Evolutionary conservation across 1,140 invertebrate species (phyloP).

Genomic region (Drosophila hydei): DNA sequence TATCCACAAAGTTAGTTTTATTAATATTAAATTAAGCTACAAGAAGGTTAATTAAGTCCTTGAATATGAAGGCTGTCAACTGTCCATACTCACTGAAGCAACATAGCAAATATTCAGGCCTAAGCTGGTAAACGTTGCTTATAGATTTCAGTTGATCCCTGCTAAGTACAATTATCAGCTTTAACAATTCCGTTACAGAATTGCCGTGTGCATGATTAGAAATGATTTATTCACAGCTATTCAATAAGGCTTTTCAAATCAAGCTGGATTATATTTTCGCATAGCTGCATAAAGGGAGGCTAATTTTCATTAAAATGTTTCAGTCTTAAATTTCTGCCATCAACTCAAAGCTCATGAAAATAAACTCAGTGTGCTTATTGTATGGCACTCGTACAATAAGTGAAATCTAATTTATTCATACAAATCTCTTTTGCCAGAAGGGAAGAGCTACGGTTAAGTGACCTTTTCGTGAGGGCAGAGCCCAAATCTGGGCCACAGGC

Average conservation of each 20-base stretch:
- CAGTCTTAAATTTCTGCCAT: neutral
- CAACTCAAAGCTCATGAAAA: slow-evolving; percentile 17
- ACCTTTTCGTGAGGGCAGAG: slow-evolving; percentile 50
- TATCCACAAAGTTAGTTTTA: too few relatives aligned
- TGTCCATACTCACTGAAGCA: too few relatives aligned
- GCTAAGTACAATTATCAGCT: too few relatives aligned
- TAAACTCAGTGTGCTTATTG: slow-evolving; percentile 16
- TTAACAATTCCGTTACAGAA: too few relatives aligned
- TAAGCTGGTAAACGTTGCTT: neutral
- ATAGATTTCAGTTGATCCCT: neutral
- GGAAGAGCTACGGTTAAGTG: slow-evolving; percentile 49
- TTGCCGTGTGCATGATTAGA: too few relatives aligned
- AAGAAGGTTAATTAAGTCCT: too few relatives aligned
- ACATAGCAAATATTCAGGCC: neutral
- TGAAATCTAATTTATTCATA: slow-evolving; percentile 72
- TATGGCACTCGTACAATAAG: slow-evolving; percentile 39
- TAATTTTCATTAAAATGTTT: neutral
- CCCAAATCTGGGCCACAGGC: slow-evolving; percentile 10
- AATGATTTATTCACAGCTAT: too few relatives aligned
- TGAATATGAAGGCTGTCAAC: too few relatives aligned
- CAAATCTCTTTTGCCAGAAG: slow-evolving; percentile 45
- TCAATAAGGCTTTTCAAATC: too few relatives aligned
- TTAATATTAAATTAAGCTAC: too few relatives aligned
- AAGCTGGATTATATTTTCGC: neutral
- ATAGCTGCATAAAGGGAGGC: neutral